These are phyloP conservation scores for Apantesis nais DNA, from an alignment of 2,888 invertebrate genomes.

Conservation along the genomic window DNA sequence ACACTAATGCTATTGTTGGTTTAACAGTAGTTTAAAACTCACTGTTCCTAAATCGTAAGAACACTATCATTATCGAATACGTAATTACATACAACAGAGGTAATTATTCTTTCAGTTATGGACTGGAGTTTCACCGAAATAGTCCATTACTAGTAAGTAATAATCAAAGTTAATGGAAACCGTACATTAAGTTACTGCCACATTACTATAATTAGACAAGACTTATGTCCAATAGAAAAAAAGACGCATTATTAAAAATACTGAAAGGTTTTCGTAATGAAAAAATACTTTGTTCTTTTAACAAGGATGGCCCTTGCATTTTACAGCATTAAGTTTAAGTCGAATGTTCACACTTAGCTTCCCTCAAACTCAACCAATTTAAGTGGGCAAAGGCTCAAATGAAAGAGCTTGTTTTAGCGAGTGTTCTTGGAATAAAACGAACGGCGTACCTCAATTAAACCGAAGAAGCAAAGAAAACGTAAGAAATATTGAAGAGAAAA, in stretches of 20 bases:
- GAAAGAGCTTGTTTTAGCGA: not conserved
- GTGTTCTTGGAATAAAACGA: not conserved
- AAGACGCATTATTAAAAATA: not conserved
- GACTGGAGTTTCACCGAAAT: not conserved
- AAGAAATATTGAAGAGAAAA: not conserved
- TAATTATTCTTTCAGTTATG: not conserved
- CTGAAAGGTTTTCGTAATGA: not conserved
- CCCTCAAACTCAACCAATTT: not conserved
- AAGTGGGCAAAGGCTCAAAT: not conserved
- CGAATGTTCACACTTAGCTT: slow-evolving; percentile 1
- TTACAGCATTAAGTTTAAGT: not conserved
- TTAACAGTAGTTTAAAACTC: not conserved
- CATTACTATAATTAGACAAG: slow-evolving; percentile 47
- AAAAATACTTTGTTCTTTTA: not conserved
- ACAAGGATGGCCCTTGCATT: not conserved
- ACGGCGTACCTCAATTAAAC: not conserved
- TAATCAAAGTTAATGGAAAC: slow-evolving; percentile 68
- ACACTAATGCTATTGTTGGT: not conserved
- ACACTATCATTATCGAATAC: not conserved
- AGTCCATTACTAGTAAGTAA: slow-evolving; percentile 60
- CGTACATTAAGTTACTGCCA: slow-evolving; percentile 52
- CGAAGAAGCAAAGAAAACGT: not conserved
- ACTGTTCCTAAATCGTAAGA: not conserved
- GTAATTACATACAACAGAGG: not conserved
- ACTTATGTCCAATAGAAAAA: slow-evolving; percentile 17